phyloP scores from a whole-genome alignment of 2,797 vertebrate species.

The Chromobotia macracanthus region DNA sequence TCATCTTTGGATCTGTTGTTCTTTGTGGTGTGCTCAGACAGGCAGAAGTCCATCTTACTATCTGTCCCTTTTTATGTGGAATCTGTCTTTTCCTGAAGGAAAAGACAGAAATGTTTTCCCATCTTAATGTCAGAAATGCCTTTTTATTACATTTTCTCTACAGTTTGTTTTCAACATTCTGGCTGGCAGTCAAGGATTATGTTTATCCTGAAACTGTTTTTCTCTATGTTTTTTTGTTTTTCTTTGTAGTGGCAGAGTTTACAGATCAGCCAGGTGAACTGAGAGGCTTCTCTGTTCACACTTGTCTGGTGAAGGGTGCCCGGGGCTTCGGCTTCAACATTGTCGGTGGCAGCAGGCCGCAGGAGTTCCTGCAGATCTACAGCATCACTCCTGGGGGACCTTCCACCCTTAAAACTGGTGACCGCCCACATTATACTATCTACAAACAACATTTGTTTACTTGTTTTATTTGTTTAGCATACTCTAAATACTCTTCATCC shows the following conservation, averaged over 20 bases:
- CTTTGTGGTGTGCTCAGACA: constrained; percentile 7
- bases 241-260: constrained; percentile 74
- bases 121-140: background rate
- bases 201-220: background rate
- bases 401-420: constrained; percentile 67
- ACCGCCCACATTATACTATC: background rate
- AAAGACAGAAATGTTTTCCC: background rate
- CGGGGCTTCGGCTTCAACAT: constrained; percentile 82
- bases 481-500: no score
- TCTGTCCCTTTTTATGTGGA: background rate
- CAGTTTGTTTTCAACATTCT: background rate
- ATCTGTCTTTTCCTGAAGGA: background rate
- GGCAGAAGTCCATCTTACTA: background rate
- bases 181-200: background rate
- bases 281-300: constrained; percentile 78
- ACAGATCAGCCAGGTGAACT: constrained; percentile 76
- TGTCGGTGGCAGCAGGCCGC: constrained; percentile 76
- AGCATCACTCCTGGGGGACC: constrained; percentile 79
- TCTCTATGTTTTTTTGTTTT: background rate
- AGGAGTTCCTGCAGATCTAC: constrained; percentile 81
- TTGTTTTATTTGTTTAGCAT: no score
- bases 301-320: constrained; percentile 76
- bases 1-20: background rate
- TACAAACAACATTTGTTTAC: no score
- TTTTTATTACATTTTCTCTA: background rate